Percentiles rank a stretch among this genome's conserved stretches.
phyloP scores from a whole-genome alignment of 1,140 invertebrate species.

The Ostrea edulis region DNA sequence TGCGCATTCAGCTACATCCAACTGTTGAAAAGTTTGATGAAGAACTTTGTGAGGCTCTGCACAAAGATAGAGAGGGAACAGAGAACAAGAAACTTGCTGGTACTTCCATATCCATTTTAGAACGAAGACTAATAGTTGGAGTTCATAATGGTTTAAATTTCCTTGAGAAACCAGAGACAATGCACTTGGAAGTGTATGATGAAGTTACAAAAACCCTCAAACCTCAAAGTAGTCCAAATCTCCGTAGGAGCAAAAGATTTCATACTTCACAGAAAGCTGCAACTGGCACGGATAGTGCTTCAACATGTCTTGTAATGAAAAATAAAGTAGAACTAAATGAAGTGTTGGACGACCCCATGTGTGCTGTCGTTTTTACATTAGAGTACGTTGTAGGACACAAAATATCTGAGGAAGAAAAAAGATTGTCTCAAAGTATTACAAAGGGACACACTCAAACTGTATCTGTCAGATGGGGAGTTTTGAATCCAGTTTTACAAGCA shows the following conservation, averaged over 20 bases:
- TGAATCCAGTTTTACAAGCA: slow-evolving; percentile 73
- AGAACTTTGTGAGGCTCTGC: slow-evolving; percentile 73
- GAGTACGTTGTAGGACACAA: slow-evolving; percentile 77
- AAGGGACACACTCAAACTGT: slow-evolving; percentile 70
- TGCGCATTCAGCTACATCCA: slow-evolving; percentile 73
- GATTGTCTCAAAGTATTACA: slow-evolving; percentile 60
- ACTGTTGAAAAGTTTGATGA: slow-evolving; percentile 78
- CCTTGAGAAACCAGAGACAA: slow-evolving; percentile 75
- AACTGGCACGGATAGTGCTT: slow-evolving; percentile 2
- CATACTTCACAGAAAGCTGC: slow-evolving; percentile 44
- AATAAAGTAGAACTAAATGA: slow-evolving; percentile 72
- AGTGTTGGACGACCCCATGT: slow-evolving; percentile 75
- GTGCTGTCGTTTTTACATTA: slow-evolving; percentile 75
- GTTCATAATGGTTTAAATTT: slow-evolving; percentile 79
- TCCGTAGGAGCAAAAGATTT: slow-evolving; percentile 65
- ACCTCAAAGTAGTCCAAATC: slow-evolving; percentile 67
- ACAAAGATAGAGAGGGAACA: slow-evolving; percentile 71
- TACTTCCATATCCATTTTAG: slow-evolving; percentile 65
- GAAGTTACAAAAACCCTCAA: slow-evolving; percentile 56
- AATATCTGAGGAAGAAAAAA: slow-evolving; percentile 71
- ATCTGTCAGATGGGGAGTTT: slow-evolving; percentile 75
- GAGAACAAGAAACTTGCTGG: slow-evolving; percentile 62
- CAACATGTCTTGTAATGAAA: slow-evolving; percentile 68
- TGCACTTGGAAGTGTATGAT: slow-evolving; percentile 71
- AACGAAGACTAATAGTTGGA: slow-evolving; percentile 76